Evolutionary conservation across 2,113 vertebrate species (phyloP).

Genomic region (Mobula birostris): DNA sequence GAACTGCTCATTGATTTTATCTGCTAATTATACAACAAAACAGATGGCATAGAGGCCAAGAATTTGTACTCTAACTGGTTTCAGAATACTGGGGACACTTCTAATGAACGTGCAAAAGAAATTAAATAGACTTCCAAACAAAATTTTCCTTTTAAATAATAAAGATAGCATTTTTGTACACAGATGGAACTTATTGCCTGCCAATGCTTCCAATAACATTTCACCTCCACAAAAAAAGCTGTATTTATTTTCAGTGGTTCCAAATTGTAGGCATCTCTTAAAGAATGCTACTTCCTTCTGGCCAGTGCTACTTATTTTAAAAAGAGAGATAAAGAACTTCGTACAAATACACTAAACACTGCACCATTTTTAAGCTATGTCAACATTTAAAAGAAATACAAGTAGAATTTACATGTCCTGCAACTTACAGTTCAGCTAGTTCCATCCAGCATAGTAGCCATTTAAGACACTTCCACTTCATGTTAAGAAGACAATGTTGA

Average conservation of each 20-base stretch:
- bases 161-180: neutral
- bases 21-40: neutral
- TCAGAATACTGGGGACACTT: neutral
- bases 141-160: neutral
- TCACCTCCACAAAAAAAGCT: neutral
- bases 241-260: neutral
- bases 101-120: neutral
- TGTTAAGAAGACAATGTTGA: neutral
- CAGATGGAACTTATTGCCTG: too few species aligned
- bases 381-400: neutral
- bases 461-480: neutral
- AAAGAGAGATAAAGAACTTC: too few species aligned
- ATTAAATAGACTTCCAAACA: neutral
- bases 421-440: neutral
- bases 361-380: neutral
- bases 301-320: neutral
- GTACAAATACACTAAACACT: too few species aligned
- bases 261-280: neutral
- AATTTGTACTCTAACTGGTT: neutral
- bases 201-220: neutral
- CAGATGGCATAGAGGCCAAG: neutral
- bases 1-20: neutral
- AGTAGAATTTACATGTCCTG: neutral
- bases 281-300: neutral
- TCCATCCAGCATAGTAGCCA: too few species aligned